Base-by-base conservation (phyloP, 2,888 invertebrate species). In the Ophion costatus region DNA sequence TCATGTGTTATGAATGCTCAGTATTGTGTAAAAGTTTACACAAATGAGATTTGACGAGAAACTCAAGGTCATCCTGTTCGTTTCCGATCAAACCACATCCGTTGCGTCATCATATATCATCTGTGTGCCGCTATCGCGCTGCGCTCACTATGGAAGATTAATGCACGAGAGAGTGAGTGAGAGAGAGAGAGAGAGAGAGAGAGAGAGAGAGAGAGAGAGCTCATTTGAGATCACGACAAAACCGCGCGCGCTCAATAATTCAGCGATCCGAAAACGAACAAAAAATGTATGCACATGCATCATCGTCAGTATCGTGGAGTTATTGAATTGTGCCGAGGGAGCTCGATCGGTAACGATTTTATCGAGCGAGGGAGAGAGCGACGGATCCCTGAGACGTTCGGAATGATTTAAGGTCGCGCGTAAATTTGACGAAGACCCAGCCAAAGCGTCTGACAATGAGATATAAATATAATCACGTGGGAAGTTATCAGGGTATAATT, bases 31-130 rank as follows among this genome's bases (percentile, higher is more conserved):
- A 70, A 80, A 80, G 42, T 76, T 80, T 88, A 88, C 84, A 89
- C 85, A 89, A 90, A 89, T 86, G 89, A 89, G 90, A 90, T 89
- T 89, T 82, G 86, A 84, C 87, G 89, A 88, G 86, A 89, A 89
- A 90, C 89, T 88, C 92, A 92, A 92, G 92, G 92, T 83, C 89
- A 79, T 87, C 88, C 85, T 89, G 87, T 89, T 87, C 80, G 88
- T 77, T 84, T 82, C 86, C 84, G 86, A 91, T 89, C 88, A 89
- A 89, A 91, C 88, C 88, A 88, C 88, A 88, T 84, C 83, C 79
- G 84, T 92, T 92, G 90, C 90, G 89, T 92, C 91, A 92, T 82
- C 82, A 22, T 63, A 64, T 73, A 64, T 73, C 71, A 83, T 78
- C 80, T 59, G 73, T 80, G 14, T 42, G 38, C 9, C 56, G 57